Evolutionary conservation across 92 coral and sea anemone species (phyloP).

Genomic region (Phenganax marumi): DNA sequence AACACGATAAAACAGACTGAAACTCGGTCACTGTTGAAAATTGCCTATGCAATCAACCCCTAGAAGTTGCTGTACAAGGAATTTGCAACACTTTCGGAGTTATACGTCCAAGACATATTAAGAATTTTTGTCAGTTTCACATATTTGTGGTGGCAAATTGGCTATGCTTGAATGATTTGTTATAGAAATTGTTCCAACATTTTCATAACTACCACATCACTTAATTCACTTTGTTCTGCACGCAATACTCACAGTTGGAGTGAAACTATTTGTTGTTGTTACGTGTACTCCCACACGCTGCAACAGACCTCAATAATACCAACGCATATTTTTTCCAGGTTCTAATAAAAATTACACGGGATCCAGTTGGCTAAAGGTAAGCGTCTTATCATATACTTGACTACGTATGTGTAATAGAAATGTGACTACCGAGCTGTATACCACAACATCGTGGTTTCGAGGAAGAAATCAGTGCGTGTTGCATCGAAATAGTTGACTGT

Average conservation of each 20-base stretch:
- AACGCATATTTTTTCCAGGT: neutral
- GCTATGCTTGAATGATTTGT: neutral
- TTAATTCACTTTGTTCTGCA: neutral
- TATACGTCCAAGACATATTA: neutral
- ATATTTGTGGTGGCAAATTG: conserved; percentile 9
- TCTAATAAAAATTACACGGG: neutral
- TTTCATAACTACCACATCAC: neutral
- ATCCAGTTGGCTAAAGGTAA: neutral
- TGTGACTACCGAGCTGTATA: too few species aligned
- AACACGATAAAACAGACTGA: too few species aligned
- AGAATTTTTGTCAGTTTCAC: neutral
- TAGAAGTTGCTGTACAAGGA: too few species aligned
- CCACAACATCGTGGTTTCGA: too few species aligned
- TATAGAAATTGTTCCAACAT: conserved; percentile 13
- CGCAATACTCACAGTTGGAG: conserved; percentile 15
- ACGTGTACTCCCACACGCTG: neutral
- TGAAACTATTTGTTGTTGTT: neutral
- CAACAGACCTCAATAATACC: neutral
- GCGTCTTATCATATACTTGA: neutral
- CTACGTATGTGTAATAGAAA: too few species aligned
- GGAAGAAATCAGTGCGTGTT: too few species aligned
- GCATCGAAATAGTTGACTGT: too few species aligned
- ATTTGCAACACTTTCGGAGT: too few species aligned
- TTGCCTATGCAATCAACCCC: too few species aligned
- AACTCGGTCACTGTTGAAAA: too few species aligned